A percentile compares a stretch with the other conserved stretches of the same genome.
Conservation (phyloP, 2,888 invertebrate genomes). For the Epinotia demarniana region DNA sequence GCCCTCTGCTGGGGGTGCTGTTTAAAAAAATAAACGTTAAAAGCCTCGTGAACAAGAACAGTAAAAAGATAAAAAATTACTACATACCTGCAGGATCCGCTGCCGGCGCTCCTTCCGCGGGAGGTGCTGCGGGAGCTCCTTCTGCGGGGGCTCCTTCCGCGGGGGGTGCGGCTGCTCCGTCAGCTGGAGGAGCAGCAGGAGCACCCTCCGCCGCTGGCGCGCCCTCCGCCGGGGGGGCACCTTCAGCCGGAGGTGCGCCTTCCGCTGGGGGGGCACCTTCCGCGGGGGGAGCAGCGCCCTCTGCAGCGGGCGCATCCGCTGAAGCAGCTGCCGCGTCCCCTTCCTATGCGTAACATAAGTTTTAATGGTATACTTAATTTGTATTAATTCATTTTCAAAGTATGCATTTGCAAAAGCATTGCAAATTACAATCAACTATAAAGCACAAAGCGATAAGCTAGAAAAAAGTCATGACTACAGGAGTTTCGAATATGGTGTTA, state of each 20-base stretch:
- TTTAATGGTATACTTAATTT: not conserved
- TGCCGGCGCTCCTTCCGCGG: constrained; percentile 31
- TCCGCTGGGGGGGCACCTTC: constrained; percentile 58
- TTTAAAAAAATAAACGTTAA: constrained; percentile 31
- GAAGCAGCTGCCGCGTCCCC: constrained; percentile 56
- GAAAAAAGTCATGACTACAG: not conserved
- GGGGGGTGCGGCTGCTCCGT: constrained; percentile 52
- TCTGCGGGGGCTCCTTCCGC: constrained; percentile 30
- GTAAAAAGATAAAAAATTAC: not conserved
- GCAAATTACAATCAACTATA: not conserved
- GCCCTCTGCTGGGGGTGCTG: constrained; percentile 53
- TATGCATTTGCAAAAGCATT: no score
- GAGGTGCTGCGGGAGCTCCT: constrained; percentile 27
- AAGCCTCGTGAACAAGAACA: not conserved
- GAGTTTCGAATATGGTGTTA: not conserved
- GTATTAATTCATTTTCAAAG: not conserved
- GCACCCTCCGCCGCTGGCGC: constrained; percentile 59
- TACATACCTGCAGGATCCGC: constrained; percentile 47
- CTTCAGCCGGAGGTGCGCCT: constrained; percentile 51
- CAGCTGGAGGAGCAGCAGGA: constrained; percentile 59
- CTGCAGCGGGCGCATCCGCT: constrained; percentile 40
- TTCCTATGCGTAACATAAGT: constrained; percentile 45
- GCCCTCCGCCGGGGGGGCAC: constrained; percentile 52
- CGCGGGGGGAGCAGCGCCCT: not conserved
- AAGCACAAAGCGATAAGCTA: not conserved